These are phyloP conservation scores for Leptoclinus maculatus DNA, from an alignment of 2,797 vertebrate species.

Conservation along the genomic window DNA sequence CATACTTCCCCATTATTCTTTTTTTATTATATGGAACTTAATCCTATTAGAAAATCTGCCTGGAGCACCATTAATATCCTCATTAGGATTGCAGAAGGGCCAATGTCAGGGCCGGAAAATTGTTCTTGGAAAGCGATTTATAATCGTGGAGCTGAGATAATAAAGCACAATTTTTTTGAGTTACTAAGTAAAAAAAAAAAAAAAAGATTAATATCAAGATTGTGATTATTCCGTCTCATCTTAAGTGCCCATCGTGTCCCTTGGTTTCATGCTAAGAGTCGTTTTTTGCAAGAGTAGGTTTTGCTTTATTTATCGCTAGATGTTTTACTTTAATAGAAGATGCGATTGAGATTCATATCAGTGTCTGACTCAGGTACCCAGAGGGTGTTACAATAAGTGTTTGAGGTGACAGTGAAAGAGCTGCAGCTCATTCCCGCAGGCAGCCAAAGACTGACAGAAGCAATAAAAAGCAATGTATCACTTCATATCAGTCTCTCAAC, in stretches of 20 bases:
- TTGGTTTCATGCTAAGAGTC: neutral
- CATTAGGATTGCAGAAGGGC: neutral
- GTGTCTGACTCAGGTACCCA: constrained; percentile 45
- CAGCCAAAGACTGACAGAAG: constrained; percentile 70
- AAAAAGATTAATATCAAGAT: neutral
- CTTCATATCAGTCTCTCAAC: constrained; percentile 62
- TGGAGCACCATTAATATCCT: neutral
- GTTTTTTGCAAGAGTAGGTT: constrained; percentile 14
- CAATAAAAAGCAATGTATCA: constrained; percentile 75
- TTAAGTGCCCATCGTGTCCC: neutral
- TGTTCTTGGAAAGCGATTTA: neutral
- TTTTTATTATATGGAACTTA: neutral
- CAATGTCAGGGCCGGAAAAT: neutral
- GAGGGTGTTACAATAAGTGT: constrained; percentile 60
- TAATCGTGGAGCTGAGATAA: neutral
- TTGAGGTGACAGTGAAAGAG: constrained; percentile 63
- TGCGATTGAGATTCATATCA: constrained; percentile 41
- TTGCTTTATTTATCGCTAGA: neutral
- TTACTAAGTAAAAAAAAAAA: neutral
- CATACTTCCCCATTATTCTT: neutral
- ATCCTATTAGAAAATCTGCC: neutral
- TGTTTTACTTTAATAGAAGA: constrained; percentile 34
- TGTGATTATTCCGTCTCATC: neutral
- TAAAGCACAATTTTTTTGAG: neutral
- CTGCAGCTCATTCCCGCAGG: constrained; percentile 52